Evolutionary conservation across 2,797 vertebrate species (phyloP).

Genomic region (Acrocephalus scirpaceus): DNA sequence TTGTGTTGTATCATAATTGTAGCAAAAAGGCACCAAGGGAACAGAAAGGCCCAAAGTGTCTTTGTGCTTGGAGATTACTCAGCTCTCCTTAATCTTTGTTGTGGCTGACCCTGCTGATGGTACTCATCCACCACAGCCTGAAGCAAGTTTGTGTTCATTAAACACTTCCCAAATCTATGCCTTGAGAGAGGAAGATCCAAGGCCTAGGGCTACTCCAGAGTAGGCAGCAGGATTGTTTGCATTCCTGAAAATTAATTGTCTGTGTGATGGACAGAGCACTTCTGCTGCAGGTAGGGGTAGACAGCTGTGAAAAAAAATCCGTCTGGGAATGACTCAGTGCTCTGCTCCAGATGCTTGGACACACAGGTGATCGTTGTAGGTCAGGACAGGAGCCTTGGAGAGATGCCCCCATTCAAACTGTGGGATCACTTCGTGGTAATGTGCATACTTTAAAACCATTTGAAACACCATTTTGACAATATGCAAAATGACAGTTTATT

Average conservation of each 20-base stretch:
- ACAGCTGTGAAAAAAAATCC: neutral
- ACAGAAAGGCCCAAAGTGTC: neutral
- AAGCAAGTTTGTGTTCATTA: neutral
- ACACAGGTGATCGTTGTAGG: neutral
- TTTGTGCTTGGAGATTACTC: neutral
- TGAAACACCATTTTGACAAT: neutral
- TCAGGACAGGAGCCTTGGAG: neutral
- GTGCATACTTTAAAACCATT: neutral
- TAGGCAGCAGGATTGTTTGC: neutral
- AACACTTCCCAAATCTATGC: neutral
- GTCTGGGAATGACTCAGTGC: neutral
- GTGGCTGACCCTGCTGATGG: neutral
- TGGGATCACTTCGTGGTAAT: neutral
- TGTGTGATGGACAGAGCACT: neutral
- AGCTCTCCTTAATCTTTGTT: neutral
- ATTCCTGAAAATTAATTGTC: neutral
- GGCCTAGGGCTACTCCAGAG: neutral
- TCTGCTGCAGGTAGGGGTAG: neutral
- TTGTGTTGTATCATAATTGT: neutral
- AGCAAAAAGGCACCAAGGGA: neutral
- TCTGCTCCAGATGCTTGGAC: accelerated
- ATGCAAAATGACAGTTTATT: neutral
- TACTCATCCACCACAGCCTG: neutral
- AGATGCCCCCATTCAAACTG: neutral
- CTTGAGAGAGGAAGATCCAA: neutral